A percentile compares a stretch with the other conserved stretches of the same genome.
Evolutionary conservation across 2,797 vertebrate genomes (phyloP).

Genomic region (Rhabdomys pumilio): DNA sequence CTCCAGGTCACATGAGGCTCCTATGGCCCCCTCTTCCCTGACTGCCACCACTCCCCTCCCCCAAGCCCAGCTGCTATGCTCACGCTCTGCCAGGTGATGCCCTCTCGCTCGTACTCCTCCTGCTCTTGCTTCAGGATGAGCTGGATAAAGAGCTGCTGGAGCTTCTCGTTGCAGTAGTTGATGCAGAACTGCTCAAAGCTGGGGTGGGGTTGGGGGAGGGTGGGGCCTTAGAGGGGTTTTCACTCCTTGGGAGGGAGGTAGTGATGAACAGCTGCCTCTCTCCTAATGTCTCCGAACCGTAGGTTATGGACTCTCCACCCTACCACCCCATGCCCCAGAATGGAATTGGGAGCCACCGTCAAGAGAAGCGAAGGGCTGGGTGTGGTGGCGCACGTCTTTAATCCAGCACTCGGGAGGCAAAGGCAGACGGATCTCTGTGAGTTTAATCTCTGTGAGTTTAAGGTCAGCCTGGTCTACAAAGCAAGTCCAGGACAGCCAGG

Average conservation of each 20-base stretch:
- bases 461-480: not conserved
- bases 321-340: not conserved
- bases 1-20: not conserved
- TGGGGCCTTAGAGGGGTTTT: not conserved
- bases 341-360: not conserved
- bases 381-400: not conserved
- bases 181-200: constrained; percentile 97
- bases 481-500: not conserved
- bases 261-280: not conserved
- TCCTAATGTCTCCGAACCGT: not conserved
- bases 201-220: not conserved
- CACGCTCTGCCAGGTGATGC: constrained; percentile 95
- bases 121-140: constrained; percentile 96
- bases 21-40: not conserved
- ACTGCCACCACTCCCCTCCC: rapidly evolving
- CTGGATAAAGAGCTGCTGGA: constrained; percentile 94
- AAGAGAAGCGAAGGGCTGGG: not conserved
- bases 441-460: not conserved
- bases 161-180: constrained; percentile 95
- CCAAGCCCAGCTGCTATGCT: constrained; percentile 75
- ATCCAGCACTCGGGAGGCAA: not conserved
- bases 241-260: rapidly evolving
- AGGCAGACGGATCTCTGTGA: not conserved
- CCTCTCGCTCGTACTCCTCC: constrained; percentile 94
- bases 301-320: not conserved